Base-by-base conservation (phyloP, 2,797 vertebrate genomes). In the Aeoliscus strigatus region DNA sequence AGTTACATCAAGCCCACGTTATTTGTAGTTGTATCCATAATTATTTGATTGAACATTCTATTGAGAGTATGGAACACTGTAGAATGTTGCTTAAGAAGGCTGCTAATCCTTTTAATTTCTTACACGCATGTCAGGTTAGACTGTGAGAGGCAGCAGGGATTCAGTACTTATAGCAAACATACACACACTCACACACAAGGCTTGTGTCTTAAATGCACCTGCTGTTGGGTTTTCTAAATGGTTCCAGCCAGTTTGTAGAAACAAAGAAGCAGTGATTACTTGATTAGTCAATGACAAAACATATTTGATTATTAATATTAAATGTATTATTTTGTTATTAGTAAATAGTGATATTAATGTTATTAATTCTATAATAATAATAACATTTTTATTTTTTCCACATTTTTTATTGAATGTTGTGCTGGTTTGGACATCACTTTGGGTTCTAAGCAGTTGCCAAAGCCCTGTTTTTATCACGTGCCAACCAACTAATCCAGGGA, bases 71-170 rank as follows among this genome's bases (percentile, higher is more conserved):
- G 53, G 72, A 66, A 66, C 62, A 56, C 51, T 69, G 64, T 54
- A 66, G 56, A 49, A 47, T 55, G 64, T 56, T 66, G 39, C 53
- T 70, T 72, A 74, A 78, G 69, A 71, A 52, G 54, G 49, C 58
- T 50, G 57, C 45, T 77, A 81, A 86, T 81, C 82, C 73, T 30
- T 67, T 49, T 79, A 67, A 70, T 82, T 81, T 76, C 59, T 68
- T 47, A 60, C 60, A 45, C 47, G 45, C 59, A 57, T 51, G 52
- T 60, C 38, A 77, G 75, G 73, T 79, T 83, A 81, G 70, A 62
- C 14, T 9, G 35, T 33, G 27, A 23, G 16, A 62, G 34, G 70
- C 73, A 72, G 50, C 52, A 27, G 38, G 44, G 39, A 27, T 26
- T 63, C 43, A 50, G 25, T 32, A 59, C 55, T 66, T 30, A 50